Percentiles rank a stretch among this genome's conserved stretches.
Evolutionary conservation across 1,140 invertebrate species (phyloP).

Genomic region (Lepidurus packardi): DNA sequence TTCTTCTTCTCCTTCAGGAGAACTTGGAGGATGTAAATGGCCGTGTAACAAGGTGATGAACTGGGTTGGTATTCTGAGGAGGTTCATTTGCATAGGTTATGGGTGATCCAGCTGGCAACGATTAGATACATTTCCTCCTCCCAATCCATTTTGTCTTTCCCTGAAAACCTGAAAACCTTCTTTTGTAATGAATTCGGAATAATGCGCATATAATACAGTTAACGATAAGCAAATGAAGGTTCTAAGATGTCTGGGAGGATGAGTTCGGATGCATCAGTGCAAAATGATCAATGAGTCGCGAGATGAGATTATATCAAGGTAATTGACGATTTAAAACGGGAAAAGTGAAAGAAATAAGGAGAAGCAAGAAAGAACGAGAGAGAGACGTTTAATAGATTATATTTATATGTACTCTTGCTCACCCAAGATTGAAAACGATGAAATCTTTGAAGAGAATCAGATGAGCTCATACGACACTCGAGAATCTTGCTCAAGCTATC

Average conservation of each 20-base stretch:
- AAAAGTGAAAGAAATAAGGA: background rate
- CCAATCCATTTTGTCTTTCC: background rate
- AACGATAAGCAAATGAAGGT: background rate
- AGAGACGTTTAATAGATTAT: no score
- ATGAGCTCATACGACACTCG: constrained; percentile 17
- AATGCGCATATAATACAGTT: background rate
- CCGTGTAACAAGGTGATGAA: constrained; percentile 15
- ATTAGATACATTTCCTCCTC: background rate
- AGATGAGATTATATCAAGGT: background rate
- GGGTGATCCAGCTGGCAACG: background rate
- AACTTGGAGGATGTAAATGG: background rate
- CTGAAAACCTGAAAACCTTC: no score
- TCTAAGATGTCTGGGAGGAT: background rate
- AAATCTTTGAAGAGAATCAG: background rate
- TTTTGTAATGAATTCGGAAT: background rate
- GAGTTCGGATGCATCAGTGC: background rate
- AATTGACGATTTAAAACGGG: constrained; percentile 18
- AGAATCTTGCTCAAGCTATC: background rate
- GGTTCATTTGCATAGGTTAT: background rate
- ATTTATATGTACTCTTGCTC: background rate
- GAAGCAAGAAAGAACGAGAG: background rate
- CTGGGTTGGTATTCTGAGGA: background rate
- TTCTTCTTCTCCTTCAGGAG: background rate
- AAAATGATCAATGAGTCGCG: constrained; percentile 1
- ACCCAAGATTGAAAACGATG: background rate